phyloP scores from a whole-genome alignment of 35 echinoderm and acorn worm species.

The Ptychodera flava region DNA sequence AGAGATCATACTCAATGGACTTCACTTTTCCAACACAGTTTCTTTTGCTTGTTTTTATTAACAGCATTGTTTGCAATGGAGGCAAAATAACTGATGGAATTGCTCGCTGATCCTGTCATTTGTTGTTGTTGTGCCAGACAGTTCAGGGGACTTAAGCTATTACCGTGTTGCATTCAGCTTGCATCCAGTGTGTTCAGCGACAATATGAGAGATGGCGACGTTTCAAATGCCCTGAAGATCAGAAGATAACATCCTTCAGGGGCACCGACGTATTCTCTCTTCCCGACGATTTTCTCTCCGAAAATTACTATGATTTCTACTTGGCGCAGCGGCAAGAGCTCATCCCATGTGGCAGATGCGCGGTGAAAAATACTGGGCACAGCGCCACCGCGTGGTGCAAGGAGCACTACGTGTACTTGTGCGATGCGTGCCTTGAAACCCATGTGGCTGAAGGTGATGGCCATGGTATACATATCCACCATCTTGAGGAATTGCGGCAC shows the following conservation, averaged over 20 bases:
- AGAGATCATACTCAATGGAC: too few relatives aligned
- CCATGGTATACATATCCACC: background rate
- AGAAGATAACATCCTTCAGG: background rate
- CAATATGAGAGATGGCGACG: too few relatives aligned
- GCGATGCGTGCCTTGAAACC: background rate
- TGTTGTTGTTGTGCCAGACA: too few relatives aligned
- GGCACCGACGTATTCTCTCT: background rate
- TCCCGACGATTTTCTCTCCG: background rate
- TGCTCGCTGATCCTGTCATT: too few relatives aligned
- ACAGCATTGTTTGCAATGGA: too few relatives aligned
- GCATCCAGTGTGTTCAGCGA: too few relatives aligned
- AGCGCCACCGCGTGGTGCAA: background rate
- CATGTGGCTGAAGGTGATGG: background rate
- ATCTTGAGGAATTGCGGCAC: too few relatives aligned
- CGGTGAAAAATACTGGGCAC: background rate
- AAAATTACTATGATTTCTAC: background rate
- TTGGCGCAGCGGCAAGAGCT: background rate
- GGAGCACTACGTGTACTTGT: background rate
- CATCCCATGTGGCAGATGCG: background rate
- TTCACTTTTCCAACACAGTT: too few relatives aligned
- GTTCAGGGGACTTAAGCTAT: too few relatives aligned
- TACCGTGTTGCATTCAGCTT: too few relatives aligned
- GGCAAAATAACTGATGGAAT: too few relatives aligned
- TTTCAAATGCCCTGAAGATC: background rate
- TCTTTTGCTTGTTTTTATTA: too few relatives aligned